A percentile compares a stretch with the other conserved stretches of the same genome.
phyloP scores from a whole-genome alignment of 2,113 vertebrate species.

The Sarotherodon lohbergeri region DNA sequence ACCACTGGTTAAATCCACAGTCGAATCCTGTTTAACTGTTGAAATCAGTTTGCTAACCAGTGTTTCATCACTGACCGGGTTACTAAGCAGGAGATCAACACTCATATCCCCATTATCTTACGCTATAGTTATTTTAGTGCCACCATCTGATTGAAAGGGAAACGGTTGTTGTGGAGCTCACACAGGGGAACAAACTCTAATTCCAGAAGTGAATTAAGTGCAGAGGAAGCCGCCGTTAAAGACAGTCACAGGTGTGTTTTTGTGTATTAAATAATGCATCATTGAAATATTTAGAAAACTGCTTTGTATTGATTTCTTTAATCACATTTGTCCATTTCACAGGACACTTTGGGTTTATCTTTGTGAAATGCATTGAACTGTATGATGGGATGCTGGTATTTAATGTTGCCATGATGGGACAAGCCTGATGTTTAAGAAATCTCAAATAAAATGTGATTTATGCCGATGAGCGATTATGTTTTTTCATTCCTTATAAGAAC shows the following conservation, averaged over 20 bases:
- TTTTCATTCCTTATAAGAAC: rapidly evolving
- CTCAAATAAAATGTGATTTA: constrained; percentile 93
- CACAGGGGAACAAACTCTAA: not conserved
- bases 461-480: constrained; percentile 55
- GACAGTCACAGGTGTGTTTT: not conserved
- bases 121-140: not conserved
- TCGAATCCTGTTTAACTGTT: not conserved
- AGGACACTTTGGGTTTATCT: constrained; percentile 4
- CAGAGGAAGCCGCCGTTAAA: not conserved
- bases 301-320: not conserved
- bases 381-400: constrained; percentile 74
- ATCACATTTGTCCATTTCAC: not conserved
- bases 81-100: not conserved
- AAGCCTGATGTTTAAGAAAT: constrained; percentile 79
- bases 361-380: not conserved
- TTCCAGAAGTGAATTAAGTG: not conserved
- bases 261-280: not conserved
- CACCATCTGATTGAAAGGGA: not conserved
- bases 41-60: not conserved
- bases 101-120: not conserved
- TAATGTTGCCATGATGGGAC: constrained; percentile 81
- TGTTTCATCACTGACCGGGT: not conserved
- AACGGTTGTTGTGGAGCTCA: not conserved
- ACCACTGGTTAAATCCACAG: not conserved
- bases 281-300: not conserved